phyloP scores from a whole-genome alignment of 2,797 vertebrate genomes.

The Gallinago nigripennis region DNA sequence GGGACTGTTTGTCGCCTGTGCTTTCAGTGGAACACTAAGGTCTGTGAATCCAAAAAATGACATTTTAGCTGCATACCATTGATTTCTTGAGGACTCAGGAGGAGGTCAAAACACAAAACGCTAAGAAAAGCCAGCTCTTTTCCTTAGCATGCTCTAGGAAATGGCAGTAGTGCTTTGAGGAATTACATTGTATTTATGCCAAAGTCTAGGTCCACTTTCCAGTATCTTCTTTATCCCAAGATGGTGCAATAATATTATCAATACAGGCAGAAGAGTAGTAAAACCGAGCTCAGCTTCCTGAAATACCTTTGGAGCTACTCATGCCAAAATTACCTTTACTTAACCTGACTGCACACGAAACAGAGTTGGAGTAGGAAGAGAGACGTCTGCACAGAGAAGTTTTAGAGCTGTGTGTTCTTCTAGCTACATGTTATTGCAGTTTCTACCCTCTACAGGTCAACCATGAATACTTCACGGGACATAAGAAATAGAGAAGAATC shows the following conservation, averaged over 20 bases:
- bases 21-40: slow-evolving; percentile 87
- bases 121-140: not conserved
- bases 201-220: not conserved
- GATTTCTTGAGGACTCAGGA: not conserved
- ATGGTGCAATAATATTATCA: not conserved
- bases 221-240: not conserved
- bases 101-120: not conserved
- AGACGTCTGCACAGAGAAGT: not conserved
- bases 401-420: not conserved
- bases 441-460: not conserved
- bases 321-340: not conserved
- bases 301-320: not conserved
- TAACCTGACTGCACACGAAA: not conserved
- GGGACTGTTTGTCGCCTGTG: slow-evolving; percentile 85
- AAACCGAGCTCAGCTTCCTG: not conserved
- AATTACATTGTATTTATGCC: not conserved
- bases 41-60: slow-evolving; percentile 40
- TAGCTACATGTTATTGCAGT: not conserved
- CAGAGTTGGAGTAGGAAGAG: not conserved
- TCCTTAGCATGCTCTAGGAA: not conserved
- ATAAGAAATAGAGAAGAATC: not conserved
- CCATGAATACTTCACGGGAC: not conserved
- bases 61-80: rapidly evolving
- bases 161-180: not conserved
- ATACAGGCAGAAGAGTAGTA: not conserved